Evolutionary conservation across 1,140 invertebrate genomes (phyloP), one percentile per base, ranked within the genome.

Genomic region (Theocolax elegans): DNA sequence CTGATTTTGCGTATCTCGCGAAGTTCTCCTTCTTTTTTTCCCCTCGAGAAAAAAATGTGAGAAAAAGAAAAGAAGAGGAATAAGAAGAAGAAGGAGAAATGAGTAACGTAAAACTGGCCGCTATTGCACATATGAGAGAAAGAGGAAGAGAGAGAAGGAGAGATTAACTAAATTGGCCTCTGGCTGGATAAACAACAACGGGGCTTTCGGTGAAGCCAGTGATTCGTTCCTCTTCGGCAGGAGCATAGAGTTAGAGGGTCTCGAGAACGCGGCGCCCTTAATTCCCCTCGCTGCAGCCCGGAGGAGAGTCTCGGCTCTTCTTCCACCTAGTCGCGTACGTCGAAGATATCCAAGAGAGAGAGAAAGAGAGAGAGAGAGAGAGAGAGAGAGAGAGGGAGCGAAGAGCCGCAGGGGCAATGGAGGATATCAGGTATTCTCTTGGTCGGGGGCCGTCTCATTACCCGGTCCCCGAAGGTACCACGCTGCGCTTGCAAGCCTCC

Each of bases 391-490:
- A 54, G 46, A 25, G 27, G 54, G 2, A 23, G 1, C 12, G 25
- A 15, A 31, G 17, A 63, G 49, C 40, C 49, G 10, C 48, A 40
- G 54, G 38, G 27, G n/a, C 29, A 49, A 51, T 25, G 66, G 75
- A 73, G 76, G 74, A 76, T 77, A 84, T 81, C 83, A 79, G 77
- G 17, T 19, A 54, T 80, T 74, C 80, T 82, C 83, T 83, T 86
- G 79, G 83, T 85, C 84, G 84, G 83, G 83, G 84, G 83, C 81
- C 83, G 83, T 82, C 83, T 86, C 84, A 86, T 86, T 86, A 85
- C 81, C 80, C 77, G 83, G 64, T 80, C 78, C 75, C 75, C 72
- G 71, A 76, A 79, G 81, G 80, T 83, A 81, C 79, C 83, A 84
- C 75, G 84, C 83, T 84, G 83, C 62, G 83, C 75, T 78, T 77